Evolutionary conservation across 2,888 invertebrate genomes (phyloP).

Genomic region (Cotesia congregata): DNA sequence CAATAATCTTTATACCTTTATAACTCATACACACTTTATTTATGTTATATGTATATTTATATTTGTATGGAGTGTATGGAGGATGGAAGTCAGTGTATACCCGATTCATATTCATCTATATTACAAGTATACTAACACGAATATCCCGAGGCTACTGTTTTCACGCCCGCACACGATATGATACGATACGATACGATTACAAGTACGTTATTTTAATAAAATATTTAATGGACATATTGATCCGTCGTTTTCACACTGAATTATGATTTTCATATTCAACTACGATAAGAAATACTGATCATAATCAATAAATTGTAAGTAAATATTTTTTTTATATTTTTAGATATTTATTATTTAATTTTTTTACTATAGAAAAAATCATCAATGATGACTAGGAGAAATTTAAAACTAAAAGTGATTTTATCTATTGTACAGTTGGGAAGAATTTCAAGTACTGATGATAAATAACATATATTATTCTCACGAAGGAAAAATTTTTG

Average conservation of each 20-base stretch:
- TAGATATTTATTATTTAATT: too few species aligned
- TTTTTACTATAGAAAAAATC: too few species aligned
- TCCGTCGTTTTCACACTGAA: slow-evolving; percentile 34
- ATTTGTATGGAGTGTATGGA: too few species aligned
- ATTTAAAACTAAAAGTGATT: too few species aligned
- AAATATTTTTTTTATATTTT: background rate
- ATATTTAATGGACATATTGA: slow-evolving; percentile 34
- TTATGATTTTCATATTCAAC: background rate
- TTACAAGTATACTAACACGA: slow-evolving; percentile 5
- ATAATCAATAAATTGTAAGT: background rate
- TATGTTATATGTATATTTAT: background rate
- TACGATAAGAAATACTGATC: background rate
- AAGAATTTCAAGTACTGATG: too few species aligned
- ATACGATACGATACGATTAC: slow-evolving; percentile 13
- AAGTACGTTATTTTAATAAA: slow-evolving; percentile 30
- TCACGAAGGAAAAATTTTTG: too few species aligned
- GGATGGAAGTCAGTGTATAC: slow-evolving; percentile 1
- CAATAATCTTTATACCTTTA: slow-evolving; percentile 1
- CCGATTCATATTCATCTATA: slow-evolving; percentile 3
- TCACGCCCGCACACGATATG: slow-evolving; percentile 36
- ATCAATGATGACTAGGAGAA: too few species aligned
- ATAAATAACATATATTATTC: too few species aligned
- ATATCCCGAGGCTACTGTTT: slow-evolving; percentile 34
- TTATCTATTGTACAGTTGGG: too few species aligned
- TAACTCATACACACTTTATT: background rate